phyloP scores from a whole-genome alignment of 2,888 invertebrate genomes.

The Chrysomela aeneicollis region DNA sequence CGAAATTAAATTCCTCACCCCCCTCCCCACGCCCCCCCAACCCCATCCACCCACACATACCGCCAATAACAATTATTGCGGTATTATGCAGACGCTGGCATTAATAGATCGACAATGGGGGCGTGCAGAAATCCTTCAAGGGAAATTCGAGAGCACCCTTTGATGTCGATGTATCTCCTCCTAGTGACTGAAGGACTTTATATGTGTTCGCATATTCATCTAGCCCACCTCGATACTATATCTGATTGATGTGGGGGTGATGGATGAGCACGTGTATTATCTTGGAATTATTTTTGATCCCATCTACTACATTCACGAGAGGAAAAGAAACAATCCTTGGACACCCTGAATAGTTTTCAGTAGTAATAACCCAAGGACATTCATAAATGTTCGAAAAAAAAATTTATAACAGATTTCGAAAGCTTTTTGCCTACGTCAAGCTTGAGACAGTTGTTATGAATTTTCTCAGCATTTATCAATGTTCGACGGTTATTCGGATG shows the following conservation, averaged over 20 bases:
- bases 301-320: too few relatives aligned
- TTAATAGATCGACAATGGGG: background rate
- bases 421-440: too few relatives aligned
- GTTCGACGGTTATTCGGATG: too few relatives aligned
- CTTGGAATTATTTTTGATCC: too few relatives aligned
- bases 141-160: background rate
- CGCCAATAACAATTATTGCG: conserved; percentile 48
- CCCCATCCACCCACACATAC: conserved; percentile 37
- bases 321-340: too few relatives aligned
- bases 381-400: too few relatives aligned
- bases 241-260: background rate
- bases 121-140: background rate
- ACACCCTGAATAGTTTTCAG: too few relatives aligned
- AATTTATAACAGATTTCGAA: too few relatives aligned
- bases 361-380: too few relatives aligned
- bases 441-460: too few relatives aligned
- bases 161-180: background rate
- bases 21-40: conserved; percentile 27
- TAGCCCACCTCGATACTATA: background rate
- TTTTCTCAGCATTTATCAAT: too few relatives aligned
- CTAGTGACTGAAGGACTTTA: background rate
- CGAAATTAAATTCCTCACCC: conserved; percentile 43
- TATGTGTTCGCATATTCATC: background rate
- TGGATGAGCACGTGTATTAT: too few relatives aligned
- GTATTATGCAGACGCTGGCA: background rate